Evolutionary conservation across 2,113 vertebrate species (phyloP), one percentile per base, ranked within the genome.

Genomic region (Eptatretus burgeri): DNA sequence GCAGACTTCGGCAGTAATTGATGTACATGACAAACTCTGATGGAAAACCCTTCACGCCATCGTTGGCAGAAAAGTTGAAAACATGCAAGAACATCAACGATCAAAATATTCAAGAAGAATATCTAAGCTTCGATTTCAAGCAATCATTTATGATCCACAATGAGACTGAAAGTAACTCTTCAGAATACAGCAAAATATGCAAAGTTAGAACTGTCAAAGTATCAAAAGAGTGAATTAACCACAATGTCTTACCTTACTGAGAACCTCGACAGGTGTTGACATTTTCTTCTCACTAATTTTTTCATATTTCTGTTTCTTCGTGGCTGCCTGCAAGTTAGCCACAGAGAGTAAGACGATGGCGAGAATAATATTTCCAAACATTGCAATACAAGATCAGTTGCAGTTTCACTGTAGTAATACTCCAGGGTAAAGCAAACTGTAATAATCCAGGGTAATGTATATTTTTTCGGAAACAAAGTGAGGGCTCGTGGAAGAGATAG

Each of bases 261-360:
- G 83, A 74, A 98, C 82, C 77, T 98, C 91, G 72, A 98, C 91
- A 66, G 91, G 88, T 72, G 91, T 98, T 62, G 91, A 98, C 91
- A 98, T 98, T 77, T 98, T 98, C 76, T 98, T 98, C 84, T 95
- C 91, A 67, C 87, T 95, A 75, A 98, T 98, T 77, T 98, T 98
- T 78, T 98, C 91, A 70, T 95, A 96, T 71, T 95, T 95, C 73
- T 96, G 91, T 77, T 95, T 98, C 76, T 98, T 98, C 77, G 91
- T 98, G 75, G 91, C 91, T 76, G 91, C 91, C 91, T 96, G 69
- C 67, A 62, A 71, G 79, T 77, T 70, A 74, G 50, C n/a, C 20
- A 13, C 17, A 64, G 13, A 49, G 5, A 17, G 49, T 9, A 51
- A 51, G 13, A 13, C 7, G 11, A 49, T 9, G 41, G 41, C 13